A percentile compares a stretch with the other conserved stretches of the same genome.
Evolutionary conservation across 2,797 vertebrate genomes (phyloP).

Genomic region (Manis pentadactyla): DNA sequence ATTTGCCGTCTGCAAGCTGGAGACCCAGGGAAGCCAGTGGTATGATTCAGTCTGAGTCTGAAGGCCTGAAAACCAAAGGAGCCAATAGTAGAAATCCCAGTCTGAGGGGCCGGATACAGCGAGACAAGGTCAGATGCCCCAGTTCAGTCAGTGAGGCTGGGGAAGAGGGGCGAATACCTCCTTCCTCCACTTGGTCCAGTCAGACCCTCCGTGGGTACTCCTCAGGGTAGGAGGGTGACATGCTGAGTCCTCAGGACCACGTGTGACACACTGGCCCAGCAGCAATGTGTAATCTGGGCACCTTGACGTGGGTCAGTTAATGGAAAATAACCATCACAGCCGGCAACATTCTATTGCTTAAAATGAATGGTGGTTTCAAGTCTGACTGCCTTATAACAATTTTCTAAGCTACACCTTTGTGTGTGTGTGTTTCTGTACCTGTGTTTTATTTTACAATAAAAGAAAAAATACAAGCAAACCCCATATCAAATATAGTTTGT

Average conservation of each 20-base stretch:
- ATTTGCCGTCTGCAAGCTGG: background rate
- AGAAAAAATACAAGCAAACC: background rate
- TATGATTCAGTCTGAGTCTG: background rate
- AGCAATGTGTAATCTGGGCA: background rate
- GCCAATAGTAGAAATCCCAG: background rate
- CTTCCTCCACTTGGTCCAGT: background rate
- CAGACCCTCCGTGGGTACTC: background rate
- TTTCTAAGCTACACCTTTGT: background rate
- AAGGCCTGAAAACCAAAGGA: background rate
- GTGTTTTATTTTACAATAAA: constrained; percentile 47
- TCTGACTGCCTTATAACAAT: background rate
- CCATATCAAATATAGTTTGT: constrained; percentile 44
- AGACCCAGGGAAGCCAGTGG: background rate
- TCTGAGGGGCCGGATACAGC: background rate
- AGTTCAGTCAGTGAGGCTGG: background rate
- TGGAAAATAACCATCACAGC: background rate
- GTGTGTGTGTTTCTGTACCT: background rate
- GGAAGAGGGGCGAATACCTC: background rate
- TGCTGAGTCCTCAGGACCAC: background rate
- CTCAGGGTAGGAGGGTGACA: too few relatives aligned
- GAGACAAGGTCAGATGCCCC: background rate
- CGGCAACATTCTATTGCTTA: background rate
- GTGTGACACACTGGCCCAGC: background rate
- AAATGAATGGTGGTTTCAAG: background rate
- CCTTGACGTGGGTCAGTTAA: background rate